phyloP scores from a whole-genome alignment of 2,888 invertebrate species.

The Lottia gigantea region DNA sequence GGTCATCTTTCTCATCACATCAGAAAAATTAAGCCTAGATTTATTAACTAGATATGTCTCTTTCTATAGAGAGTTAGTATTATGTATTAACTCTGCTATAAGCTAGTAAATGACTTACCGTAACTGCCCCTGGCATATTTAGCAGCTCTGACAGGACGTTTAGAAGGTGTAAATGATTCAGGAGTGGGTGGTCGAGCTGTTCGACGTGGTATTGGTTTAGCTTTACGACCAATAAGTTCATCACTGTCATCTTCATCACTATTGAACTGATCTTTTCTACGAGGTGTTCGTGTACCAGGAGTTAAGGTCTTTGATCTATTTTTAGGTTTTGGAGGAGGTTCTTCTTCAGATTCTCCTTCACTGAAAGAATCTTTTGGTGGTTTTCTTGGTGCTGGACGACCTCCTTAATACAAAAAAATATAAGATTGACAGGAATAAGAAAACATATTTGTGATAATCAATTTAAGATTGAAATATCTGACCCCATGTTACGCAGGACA shows the following conservation, averaged over 20 bases:
- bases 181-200: conserved; percentile 17
- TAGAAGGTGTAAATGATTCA: conserved; percentile 11
- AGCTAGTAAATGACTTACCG: conserved; percentile 33
- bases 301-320: conserved; percentile 8
- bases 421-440: too few relatives aligned
- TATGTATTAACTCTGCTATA: too few relatives aligned
- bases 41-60: too few relatives aligned
- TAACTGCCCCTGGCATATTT: conserved; percentile 52
- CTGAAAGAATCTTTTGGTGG: not conserved
- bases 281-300: not conserved
- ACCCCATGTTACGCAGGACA: too few relatives aligned
- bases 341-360: conserved; percentile 24
- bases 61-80: too few relatives aligned
- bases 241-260: conserved; percentile 26
- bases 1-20: too few relatives aligned
- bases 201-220: conserved; percentile 13
- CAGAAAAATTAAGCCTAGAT: too few relatives aligned
- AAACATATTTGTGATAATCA: too few relatives aligned
- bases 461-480: too few relatives aligned
- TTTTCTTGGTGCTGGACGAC: conserved; percentile 7
- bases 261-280: not conserved
- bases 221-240: conserved; percentile 7
- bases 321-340: conserved; percentile 6
- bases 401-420: not conserved
- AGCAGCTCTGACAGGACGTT: conserved; percentile 46